Evolutionary conservation across 2,113 vertebrate genomes (phyloP).

Genomic region (Phrynosoma blainvillii): DNA sequence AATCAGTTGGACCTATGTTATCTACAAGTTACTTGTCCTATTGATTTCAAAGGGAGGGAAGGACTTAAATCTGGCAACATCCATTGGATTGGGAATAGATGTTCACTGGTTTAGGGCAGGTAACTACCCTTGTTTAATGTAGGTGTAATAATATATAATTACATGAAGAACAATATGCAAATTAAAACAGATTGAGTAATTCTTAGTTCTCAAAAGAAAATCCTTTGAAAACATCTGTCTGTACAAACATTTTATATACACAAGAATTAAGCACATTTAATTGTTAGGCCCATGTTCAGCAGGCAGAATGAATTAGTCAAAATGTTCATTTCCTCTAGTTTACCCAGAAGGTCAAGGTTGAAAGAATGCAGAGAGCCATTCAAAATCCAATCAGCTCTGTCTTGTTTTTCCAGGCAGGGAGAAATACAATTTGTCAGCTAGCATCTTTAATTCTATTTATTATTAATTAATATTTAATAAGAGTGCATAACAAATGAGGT

Average conservation of each 20-base stretch:
- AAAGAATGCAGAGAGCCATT: conserved; percentile 1
- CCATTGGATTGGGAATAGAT: background rate
- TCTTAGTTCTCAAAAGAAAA: background rate
- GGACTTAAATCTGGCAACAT: background rate
- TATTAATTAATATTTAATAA: conserved; percentile 33
- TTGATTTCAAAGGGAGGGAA: background rate
- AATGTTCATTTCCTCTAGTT: conserved; percentile 10
- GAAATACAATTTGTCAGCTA: conserved; percentile 26
- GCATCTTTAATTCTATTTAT: conserved; percentile 33
- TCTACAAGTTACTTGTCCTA: background rate
- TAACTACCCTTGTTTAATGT: background rate
- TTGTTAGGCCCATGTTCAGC: background rate
- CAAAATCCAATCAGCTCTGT: conserved; percentile 22
- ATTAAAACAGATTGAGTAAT: background rate
- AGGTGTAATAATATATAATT: background rate
- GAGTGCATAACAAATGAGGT: conserved; percentile 6
- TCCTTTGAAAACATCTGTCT: background rate
- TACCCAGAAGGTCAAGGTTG: background rate
- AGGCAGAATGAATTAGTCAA: conserved; percentile 1
- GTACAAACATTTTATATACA: background rate
- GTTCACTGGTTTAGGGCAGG: background rate
- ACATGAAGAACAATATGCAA: background rate
- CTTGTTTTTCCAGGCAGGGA: background rate
- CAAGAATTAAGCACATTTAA: background rate
- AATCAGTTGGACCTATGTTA: background rate